Base-by-base conservation (phyloP, 2,888 invertebrate genomes). In the Dexiosoma caninum region DNA sequence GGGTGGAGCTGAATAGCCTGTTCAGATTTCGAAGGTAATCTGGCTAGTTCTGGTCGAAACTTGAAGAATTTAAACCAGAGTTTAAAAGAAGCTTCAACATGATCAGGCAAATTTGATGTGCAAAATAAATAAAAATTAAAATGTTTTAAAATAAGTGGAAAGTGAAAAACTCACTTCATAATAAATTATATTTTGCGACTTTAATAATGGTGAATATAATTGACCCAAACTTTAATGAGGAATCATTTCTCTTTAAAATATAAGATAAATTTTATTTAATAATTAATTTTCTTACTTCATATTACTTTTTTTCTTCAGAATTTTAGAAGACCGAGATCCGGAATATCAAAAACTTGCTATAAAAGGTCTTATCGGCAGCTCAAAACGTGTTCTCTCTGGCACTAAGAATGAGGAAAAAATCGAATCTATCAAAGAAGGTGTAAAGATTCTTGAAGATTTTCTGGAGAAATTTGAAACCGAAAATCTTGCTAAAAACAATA, bases 391-490 rank as follows among this genome's bases (percentile, higher is more conserved):
- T 0, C 91, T 95, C 2, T 93, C 94, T 1, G 94, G 94, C 66
- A 95, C 95, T 0, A 93, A 94, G 83, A 95, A 95, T 85, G 94
- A 95, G 85, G 93, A 94, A 14, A 95, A 95, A 86, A 90, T 95
- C 6, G 91, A 93, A 74, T 94, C 95, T 85, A 94, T 95, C 79
- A 94, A 94, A 83, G 94, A 94, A 82, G 95, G 95, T 0, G 92
- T 95, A 60, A 89, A 92, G 27, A 90, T 93, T 8, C 93, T 95
- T 83, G 95, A 95, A 86, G 92, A 93, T 83, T 95, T 95, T 90
- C 90, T 95, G 0, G 94, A 94, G 74, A 94, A 94, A 82, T 95
- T 94, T 86, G 95, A 95, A 83, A 91, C 92, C 0, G 91, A 93
- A 83, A 93, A 94, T 84, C 89, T 93, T 75, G 92, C 93, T 35